Evolutionary conservation across 2,888 invertebrate species (phyloP), one percentile per base, ranked within the genome.

Genomic region (Archaeoteleia sp.): DNA sequence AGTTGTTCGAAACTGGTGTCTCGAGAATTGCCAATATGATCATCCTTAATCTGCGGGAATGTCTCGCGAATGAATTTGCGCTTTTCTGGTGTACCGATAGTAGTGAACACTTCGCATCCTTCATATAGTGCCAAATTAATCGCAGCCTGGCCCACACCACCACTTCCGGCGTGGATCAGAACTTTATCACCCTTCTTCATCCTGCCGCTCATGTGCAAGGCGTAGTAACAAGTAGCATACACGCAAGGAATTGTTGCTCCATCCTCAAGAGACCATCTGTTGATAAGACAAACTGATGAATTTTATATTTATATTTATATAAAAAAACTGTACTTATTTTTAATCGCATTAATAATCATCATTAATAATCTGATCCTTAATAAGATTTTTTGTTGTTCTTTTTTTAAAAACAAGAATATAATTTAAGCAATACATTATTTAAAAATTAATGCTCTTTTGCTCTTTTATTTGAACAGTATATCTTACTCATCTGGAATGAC

Each of bases 1-100:
- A 96, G 91, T 71, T 91, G 89, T 83, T 97, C 97, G 83, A 98
- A 98, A 0, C 92, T 91, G 0, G 91, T 88, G 80, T 96, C 93
- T 75, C 95, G 90, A 5, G 97, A 95, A 84, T 96, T 95, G 12
- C 95, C 94, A 78, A 98, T 95, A 79, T 95, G 89, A 42, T 85
- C 78, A 14, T 90, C 90, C 5, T 80, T 78, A 13, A 87, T 90
- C 67, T 84, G 78, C 0, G 91, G 90, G 78, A 90, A 92, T 13
- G 45, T 74, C 17, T 82, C 80, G 74, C 86, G 87, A 23, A 92
- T 86, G 76, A 89, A 91, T 12, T 87, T 85, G 29, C 87, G 77
- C 76, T 90, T 90, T 53, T 89, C 87, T 1, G 81, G 75, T 0
- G 88, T 87, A 1, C 87, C 90, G 17, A 91, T 90, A 1, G 91